Conservation (phyloP, 2,113 vertebrate species). For the Colius striatus region DNA sequence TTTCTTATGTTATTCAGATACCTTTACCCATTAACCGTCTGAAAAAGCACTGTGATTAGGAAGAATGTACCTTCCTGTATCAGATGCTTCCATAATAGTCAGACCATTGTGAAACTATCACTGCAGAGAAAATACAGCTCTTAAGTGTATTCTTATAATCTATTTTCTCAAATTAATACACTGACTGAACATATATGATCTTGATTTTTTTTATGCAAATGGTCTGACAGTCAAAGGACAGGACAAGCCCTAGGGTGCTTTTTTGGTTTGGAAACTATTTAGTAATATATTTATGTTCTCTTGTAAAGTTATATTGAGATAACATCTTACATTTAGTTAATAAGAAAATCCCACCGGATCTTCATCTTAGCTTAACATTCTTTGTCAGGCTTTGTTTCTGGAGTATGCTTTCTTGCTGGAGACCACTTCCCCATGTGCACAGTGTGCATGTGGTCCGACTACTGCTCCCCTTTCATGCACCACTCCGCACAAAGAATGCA, state of each 20-base stretch:
- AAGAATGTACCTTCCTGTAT: background rate
- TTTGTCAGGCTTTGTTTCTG: background rate
- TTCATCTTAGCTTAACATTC: background rate
- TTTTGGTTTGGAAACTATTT: background rate
- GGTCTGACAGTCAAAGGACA: background rate
- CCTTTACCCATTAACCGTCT: background rate
- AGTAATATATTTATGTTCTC: background rate
- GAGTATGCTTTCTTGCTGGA: background rate
- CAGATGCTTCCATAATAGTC: background rate
- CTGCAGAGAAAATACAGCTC: background rate
- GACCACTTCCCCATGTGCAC: background rate
- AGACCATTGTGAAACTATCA: background rate
- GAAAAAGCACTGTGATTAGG: background rate
- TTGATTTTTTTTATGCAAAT: background rate
- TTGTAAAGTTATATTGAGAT: background rate
- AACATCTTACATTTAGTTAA: background rate
- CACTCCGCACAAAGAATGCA: background rate
- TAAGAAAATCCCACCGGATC: background rate
- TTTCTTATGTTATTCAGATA: background rate
- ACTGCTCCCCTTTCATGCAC: background rate
- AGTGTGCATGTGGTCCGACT: background rate
- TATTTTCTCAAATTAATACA: background rate
- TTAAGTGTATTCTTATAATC: background rate
- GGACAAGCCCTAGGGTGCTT: rapidly evolving
- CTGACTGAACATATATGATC: background rate